Conservation (phyloP, 2,888 invertebrate species). For the Pyrocoelia pectoralis region DNA sequence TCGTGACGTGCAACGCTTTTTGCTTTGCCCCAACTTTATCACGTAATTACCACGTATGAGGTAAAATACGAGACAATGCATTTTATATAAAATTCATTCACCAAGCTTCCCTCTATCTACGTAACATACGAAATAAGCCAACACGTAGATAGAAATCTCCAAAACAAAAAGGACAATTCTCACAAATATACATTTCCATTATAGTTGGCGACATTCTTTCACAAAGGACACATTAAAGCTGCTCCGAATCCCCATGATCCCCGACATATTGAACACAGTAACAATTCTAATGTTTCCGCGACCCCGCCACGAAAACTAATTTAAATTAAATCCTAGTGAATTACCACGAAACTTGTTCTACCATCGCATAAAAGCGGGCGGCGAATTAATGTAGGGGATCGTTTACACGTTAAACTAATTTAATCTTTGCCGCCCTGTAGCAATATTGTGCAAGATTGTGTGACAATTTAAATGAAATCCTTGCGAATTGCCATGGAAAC, state of each 20-base stretch:
- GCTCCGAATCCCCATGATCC: constrained; percentile 41
- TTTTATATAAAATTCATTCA: neutral
- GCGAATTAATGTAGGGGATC: neutral
- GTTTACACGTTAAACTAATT: neutral
- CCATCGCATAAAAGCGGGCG: constrained; percentile 42
- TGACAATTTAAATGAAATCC: constrained; percentile 60
- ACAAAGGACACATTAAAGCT: constrained; percentile 38
- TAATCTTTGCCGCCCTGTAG: constrained; percentile 42
- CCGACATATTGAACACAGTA: constrained; percentile 52
- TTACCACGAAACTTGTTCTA: constrained; percentile 61
- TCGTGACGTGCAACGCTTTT: no score
- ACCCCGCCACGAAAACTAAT: constrained; percentile 67
- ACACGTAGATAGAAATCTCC: constrained; percentile 18
- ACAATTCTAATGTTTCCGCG: constrained; percentile 54
- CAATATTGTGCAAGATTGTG: constrained; percentile 43
- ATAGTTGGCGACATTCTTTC: constrained; percentile 35
- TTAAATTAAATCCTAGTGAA: constrained; percentile 80
- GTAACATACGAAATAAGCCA: constrained; percentile 4
- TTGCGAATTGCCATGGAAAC: constrained; percentile 59
- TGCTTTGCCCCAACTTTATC: no score
- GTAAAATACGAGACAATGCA: constrained; percentile 1
- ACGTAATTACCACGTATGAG: neutral
- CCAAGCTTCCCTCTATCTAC: neutral
- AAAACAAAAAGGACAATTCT: constrained; percentile 22
- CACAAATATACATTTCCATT: constrained; percentile 36